Percentiles rank a stretch among this genome's conserved stretches.
These are phyloP conservation scores for Synergus umbraculus DNA, from an alignment of 2,888 invertebrate species.

Conservation along the genomic window DNA sequence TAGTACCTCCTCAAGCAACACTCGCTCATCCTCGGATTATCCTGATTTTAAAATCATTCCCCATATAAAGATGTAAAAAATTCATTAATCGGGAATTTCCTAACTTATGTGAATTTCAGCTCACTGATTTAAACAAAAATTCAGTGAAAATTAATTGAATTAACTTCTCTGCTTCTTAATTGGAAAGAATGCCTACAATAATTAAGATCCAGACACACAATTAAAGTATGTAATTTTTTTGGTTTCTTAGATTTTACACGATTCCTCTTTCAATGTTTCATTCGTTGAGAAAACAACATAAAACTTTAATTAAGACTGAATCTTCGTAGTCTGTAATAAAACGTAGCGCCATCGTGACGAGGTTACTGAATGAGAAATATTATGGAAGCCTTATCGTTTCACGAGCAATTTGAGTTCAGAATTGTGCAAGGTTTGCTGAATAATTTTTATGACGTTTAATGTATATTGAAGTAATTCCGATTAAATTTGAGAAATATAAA, in stretches of 20 bases:
- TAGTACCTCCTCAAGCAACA: not conserved
- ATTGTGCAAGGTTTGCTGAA: not conserved
- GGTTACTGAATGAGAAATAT: not conserved
- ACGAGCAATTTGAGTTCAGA: not conserved
- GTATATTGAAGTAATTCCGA: not conserved
- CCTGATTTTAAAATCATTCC: not conserved
- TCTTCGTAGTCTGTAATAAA: conserved; percentile 11
- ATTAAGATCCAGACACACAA: not conserved
- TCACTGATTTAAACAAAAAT: not conserved
- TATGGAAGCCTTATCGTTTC: not conserved
- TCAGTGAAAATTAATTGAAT: not conserved
- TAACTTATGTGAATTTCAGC: not conserved
- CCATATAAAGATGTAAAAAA: not conserved
- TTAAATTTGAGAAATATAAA: not conserved
- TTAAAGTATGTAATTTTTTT: not conserved
- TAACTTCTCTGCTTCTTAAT: not conserved
- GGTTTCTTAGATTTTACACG: not conserved
- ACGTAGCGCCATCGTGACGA: conserved; percentile 2
- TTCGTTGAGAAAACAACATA: conserved; percentile 13
- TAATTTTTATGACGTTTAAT: not conserved
- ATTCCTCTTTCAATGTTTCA: not conserved
- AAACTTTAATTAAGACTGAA: conserved; percentile 33
- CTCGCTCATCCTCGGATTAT: not conserved
- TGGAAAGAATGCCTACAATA: not conserved
- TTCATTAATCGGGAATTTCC: not conserved